Percentiles rank a stretch among this genome's conserved stretches.
These are phyloP conservation scores for Eurystomus glaucurus DNA, from an alignment of 2,797 vertebrate species.

Conservation along the genomic window DNA sequence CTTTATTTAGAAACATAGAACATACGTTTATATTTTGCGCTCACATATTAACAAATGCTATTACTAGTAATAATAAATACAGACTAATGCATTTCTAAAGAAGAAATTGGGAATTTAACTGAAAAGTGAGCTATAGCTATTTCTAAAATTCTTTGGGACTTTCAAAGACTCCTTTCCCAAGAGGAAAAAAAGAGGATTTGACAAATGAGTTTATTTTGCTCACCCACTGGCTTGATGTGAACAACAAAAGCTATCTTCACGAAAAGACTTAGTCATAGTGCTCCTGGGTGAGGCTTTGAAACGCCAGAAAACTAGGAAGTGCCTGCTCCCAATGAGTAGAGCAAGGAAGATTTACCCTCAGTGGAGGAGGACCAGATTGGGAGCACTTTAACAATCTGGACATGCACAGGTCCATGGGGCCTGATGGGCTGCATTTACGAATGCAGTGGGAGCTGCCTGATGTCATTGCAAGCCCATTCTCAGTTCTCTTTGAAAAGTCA, in stretches of 20 bases:
- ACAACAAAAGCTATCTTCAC: neutral
- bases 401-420: neutral
- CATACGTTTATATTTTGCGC: neutral
- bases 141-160: neutral
- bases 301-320: neutral
- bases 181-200: neutral
- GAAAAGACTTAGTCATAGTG: neutral
- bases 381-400: neutral
- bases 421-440: neutral
- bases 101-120: neutral
- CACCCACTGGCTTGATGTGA: fast-evolving
- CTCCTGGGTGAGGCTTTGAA: neutral
- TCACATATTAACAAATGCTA: neutral
- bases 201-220: neutral
- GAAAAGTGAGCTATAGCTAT: neutral
- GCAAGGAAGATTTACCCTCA: neutral
- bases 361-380: neutral
- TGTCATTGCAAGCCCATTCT: neutral
- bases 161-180: neutral
- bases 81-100: neutral
- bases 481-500: neutral
- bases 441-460: neutral
- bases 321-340: neutral
- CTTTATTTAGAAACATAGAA: neutral
- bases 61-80: neutral